phyloP scores from a whole-genome alignment of 2,113 vertebrate species.

The Phasianus colchicus region DNA sequence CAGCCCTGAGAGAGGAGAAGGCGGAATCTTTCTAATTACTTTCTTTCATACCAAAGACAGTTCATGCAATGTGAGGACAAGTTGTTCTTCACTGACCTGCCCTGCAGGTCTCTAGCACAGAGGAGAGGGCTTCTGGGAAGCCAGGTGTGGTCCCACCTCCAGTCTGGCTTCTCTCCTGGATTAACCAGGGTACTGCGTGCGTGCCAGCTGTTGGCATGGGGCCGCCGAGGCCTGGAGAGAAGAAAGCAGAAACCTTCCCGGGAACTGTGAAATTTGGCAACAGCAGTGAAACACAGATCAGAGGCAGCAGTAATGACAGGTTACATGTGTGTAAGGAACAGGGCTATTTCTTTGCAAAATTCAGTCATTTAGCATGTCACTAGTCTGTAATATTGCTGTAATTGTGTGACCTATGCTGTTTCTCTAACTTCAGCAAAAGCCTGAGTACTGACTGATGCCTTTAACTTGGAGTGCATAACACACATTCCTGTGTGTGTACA shows the following conservation, averaged over 20 bases:
- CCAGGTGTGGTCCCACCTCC: background rate
- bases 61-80: fast-evolving
- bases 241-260: background rate
- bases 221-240: background rate
- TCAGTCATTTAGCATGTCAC: background rate
- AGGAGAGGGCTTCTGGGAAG: background rate
- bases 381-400: background rate
- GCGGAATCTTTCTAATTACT: background rate
- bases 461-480: background rate
- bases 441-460: background rate
- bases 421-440: background rate
- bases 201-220: background rate
- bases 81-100: background rate
- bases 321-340: background rate
- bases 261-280: conserved; percentile 16
- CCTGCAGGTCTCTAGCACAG: background rate
- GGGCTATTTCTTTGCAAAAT: background rate
- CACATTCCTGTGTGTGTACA: background rate
- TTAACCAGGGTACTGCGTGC: background rate
- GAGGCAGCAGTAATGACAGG: background rate
- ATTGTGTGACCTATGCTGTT: background rate
- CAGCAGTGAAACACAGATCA: background rate
- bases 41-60: background rate
- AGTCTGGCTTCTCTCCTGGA: background rate
- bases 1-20: background rate